Percentiles rank a stretch among this genome's conserved stretches.
These are phyloP conservation scores for Patiria miniata DNA, from an alignment of 35 echinoderm and acorn worm species.

Conservation along the genomic window DNA sequence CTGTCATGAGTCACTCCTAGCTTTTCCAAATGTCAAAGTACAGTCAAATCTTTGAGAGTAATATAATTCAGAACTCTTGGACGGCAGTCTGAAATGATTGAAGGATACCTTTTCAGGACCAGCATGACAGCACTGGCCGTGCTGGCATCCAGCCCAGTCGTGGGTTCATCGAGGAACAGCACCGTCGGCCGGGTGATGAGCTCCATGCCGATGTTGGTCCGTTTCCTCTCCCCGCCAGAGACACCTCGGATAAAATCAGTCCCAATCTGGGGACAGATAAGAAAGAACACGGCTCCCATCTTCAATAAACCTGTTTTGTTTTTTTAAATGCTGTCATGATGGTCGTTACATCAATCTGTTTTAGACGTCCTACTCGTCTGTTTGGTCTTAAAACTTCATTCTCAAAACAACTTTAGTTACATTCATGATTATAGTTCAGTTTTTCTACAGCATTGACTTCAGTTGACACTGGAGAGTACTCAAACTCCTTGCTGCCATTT, in stretches of 20 bases:
- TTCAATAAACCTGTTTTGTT: not conserved
- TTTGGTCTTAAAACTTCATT: too few relatives aligned
- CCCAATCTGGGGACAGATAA: slow-evolving; percentile 59
- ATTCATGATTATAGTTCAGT: too few relatives aligned
- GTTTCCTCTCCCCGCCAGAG: slow-evolving; percentile 89
- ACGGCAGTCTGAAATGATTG: too few relatives aligned
- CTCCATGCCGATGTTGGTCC: slow-evolving; percentile 95
- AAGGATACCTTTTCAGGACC: slow-evolving; percentile 42
- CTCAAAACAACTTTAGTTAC: too few relatives aligned
- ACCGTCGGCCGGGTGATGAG: slow-evolving; percentile 74
- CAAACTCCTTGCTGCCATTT: too few relatives aligned
- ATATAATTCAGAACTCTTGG: too few relatives aligned
- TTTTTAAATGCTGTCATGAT: not conserved
- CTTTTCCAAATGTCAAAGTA: too few relatives aligned
- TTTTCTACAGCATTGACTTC: too few relatives aligned
- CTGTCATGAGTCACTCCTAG: too few relatives aligned
- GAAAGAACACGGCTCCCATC: not conserved
- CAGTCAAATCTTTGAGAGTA: too few relatives aligned
- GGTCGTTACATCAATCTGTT: not conserved
- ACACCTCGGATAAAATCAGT: slow-evolving; percentile 77
- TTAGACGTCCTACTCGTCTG: not conserved
- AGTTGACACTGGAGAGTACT: too few relatives aligned
- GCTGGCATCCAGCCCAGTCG: slow-evolving; percentile 80
- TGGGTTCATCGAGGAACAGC: slow-evolving; percentile 87
- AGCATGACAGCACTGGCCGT: slow-evolving; percentile 73